A percentile compares a stretch with the other conserved stretches of the same genome.
These are phyloP conservation scores for Rostratula benghalensis DNA, from an alignment of 2,113 vertebrate species.

Conservation along the genomic window DNA sequence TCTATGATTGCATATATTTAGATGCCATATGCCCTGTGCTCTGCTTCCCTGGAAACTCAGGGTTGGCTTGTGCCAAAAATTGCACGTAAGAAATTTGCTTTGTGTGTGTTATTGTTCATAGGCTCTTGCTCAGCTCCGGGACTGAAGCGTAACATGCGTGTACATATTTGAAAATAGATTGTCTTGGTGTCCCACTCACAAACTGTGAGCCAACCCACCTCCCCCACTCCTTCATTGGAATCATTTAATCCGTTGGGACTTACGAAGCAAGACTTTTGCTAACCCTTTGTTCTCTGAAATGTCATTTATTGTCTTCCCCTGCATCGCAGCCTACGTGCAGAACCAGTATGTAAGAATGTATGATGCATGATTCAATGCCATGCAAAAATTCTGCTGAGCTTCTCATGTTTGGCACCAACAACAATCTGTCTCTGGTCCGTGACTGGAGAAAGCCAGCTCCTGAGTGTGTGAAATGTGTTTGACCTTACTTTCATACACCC, in stretches of 20 bases:
- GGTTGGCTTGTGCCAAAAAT: background rate
- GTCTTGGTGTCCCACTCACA: conserved; percentile 7
- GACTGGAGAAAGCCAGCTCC: background rate
- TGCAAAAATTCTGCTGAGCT: background rate
- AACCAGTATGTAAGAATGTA: background rate
- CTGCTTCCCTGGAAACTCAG: conserved; percentile 30
- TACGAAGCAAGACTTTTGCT: background rate
- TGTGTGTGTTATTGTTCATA: background rate
- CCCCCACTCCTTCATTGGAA: background rate
- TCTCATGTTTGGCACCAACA: background rate
- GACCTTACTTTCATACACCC: background rate
- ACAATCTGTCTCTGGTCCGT: background rate
- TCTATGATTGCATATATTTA: conserved; percentile 11
- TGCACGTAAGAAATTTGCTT: background rate
- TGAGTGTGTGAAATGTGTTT: background rate
- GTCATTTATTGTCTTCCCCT: background rate
- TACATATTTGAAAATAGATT: conserved; percentile 1
- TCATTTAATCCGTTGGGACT: background rate
- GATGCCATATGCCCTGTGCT: conserved; percentile 42
- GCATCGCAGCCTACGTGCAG: background rate
- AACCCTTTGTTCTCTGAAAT: background rate
- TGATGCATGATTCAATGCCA: background rate
- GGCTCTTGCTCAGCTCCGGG: background rate
- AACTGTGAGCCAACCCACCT: background rate
- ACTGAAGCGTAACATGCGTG: background rate